Base-by-base conservation (phyloP, 2,113 vertebrate genomes). In the Suncus etruscus region DNA sequence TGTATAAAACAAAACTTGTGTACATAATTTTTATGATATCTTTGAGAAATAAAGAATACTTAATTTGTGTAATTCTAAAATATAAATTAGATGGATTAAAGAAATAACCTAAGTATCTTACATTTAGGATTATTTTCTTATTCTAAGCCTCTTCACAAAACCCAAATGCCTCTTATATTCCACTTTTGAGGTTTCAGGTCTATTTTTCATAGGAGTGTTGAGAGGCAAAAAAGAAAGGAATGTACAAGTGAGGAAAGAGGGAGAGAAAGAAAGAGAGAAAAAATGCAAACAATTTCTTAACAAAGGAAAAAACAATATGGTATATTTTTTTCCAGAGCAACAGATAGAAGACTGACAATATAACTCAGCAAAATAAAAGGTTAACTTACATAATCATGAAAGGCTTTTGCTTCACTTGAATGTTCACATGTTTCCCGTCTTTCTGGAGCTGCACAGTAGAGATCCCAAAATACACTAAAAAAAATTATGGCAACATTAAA, bases 341-440 rank as follows among this genome's bases (percentile, higher is more conserved):
- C 20, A 1, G 32, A 65, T 69, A 76, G 61, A 75, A 93, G 77
- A 77, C 12, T n/a, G 39, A 58, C 11, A 29, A 39, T 15, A 11
- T 29, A 76, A 20, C 16, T 73, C 80, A 18, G n/a, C 31, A 50
- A 77, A 83, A 54, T 39, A 11, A 68, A 0, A 72, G 6, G 69
- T 69, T 75, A 94, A 98, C 98, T 98, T 98, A 99, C 98, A 1
- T 99, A 99, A 95, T 99, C 98, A 93, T 99, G 98, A 96, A 99
- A 99, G 91, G 98, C 98, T 97, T 99, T 99, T 92, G 98, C 98
- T 98, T 99, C 98, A 84, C 98, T 98, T 39, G 98, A 99, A 96
- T 99, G 98, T 93, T 99, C 98, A 97, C 98, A 99, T 25, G 98
- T 99, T 98, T 99, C 98, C 94, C 98, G 96, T 97, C 98, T 98